A percentile compares a stretch with the other conserved stretches of the same genome.
These are phyloP conservation scores for Astyanax mexicanus DNA, from an alignment of 2,797 vertebrate genomes.

Conservation along the genomic window DNA sequence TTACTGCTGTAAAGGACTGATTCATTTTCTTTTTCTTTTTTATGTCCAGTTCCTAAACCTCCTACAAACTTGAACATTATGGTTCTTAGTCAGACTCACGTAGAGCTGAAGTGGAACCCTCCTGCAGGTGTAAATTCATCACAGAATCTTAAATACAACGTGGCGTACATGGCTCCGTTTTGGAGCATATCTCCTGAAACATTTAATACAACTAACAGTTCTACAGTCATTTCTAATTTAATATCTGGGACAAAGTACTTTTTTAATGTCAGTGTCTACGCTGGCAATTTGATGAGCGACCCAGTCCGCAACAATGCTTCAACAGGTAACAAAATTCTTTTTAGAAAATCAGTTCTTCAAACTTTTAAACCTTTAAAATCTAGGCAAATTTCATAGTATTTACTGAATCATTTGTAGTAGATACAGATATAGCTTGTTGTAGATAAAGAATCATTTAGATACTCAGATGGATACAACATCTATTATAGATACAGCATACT, in stretches of 20 bases:
- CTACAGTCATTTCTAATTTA: accelerated
- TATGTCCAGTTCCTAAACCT: constrained; percentile 42
- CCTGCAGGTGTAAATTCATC: accelerated
- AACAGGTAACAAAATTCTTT: constrained; percentile 66
- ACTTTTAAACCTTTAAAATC: too few relatives aligned
- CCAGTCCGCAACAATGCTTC: accelerated
- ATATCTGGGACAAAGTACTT: constrained; percentile 54
- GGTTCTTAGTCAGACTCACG: accelerated
- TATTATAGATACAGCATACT: too few relatives aligned
- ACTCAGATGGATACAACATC: too few relatives aligned
- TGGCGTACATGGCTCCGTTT: constrained; percentile 29
- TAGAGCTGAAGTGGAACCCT: constrained; percentile 36
- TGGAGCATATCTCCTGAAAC: accelerated
- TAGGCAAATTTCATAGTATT: too few relatives aligned
- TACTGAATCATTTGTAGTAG: too few relatives aligned
- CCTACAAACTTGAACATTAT: accelerated
- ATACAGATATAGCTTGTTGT: too few relatives aligned
- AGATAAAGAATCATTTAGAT: too few relatives aligned
- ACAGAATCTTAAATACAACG: accelerated
- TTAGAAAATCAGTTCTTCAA: not conserved
- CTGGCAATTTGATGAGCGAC: accelerated
- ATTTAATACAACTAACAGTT: accelerated
- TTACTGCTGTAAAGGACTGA: too few relatives aligned
- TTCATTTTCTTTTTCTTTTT: constrained; percentile 12
- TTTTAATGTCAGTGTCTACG: not conserved